Base-by-base conservation (phyloP, 2,797 vertebrate genomes). In the Anolis apletophallus region DNA sequence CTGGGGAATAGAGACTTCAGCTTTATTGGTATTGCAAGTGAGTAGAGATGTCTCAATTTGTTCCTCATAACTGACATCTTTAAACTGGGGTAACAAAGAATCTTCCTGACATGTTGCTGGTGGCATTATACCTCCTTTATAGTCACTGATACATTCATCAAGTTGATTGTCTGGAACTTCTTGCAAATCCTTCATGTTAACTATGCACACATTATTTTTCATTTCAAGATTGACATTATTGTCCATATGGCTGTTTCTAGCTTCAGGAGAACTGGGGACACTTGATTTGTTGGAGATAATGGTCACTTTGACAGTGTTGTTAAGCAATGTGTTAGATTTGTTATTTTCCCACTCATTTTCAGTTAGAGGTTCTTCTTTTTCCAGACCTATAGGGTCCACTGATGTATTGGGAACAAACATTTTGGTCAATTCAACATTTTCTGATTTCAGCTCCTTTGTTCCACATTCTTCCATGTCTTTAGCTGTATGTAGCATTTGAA, bases 41-140 rank as follows among this genome's bases (percentile, higher is more conserved):
- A 93, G 88, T 93, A 88, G 82, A 93, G 85, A 23, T 32, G 64
- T 59, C 55, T 90, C 57, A 40, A 87, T 92, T 90, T 90, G 84
- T 81, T 69, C 71, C 85, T 90, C 80, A 86, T 81, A 90, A 91
- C n/a, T 79, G 34, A n/a, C 34, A 1, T 89, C 87, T 93, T 87
- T 91, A 83, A 84, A 76, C 75, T 90, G 81, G 81, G 86, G 29
- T 46, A 80, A 91, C 19, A 74, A 55, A n/a, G 61, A 61, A 77
- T 57, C 5, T 14, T 34, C 52, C 82, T 89, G 72, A 0, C 36
- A 57, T 16, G 69, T 91, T 83, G 76, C 75, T 59, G 13, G 50
- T 84, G 72, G 34, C 23, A 32, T 26, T 50, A 67, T 5, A 10
- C 69, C 61, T 75, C 86, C 84, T 85, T 88, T 1, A 0, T 79